Evolutionary conservation across 2,113 vertebrate species (phyloP), one percentile per base, ranked within the genome.

Genomic region (Ictidomys tridecemlineatus): DNA sequence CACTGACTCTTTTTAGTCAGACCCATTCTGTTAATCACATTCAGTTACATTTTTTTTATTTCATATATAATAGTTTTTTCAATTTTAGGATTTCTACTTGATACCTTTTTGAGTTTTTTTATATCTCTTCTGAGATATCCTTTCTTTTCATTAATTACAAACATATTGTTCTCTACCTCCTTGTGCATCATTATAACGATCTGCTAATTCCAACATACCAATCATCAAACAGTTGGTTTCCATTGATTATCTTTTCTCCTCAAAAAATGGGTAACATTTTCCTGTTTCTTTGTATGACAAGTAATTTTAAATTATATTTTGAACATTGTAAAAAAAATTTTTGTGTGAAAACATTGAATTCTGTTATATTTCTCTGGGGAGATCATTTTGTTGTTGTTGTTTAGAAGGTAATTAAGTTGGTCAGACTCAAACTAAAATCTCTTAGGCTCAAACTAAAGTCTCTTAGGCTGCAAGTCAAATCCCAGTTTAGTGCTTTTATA

Each of bases 291-390:
- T 76, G 2, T 37, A 69, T 67, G 20, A 48, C 37, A 93, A 90
- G 30, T 63, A 65, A 26, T 69, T 91, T 61, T 86, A 22, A 97
- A 85, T 3, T 89, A 28, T 87, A 76, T 85, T 97, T 78, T 83
- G 16, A 82, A 93, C 22, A 53, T 48, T 67, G 1, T 45, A 85
- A 85, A 82, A 51, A 8, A 13, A 0, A 12, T 70, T 85, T 78
- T 61, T 83, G 85, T 70, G 51, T 82, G 39, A 91, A 95, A 82
- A 79, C 14, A 58, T 17, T 70, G 9, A 30, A 82, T 89, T 86
- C 65, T 89, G 8, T 89, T 89, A 70, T 74, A 83, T 84, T 56
- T 51, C 39, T 77, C 51, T 34, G 84, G 24, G 86, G 32, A 85
- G 24, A 48, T 42, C 30, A 70, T n/a, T 70, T 69, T 34, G 77